Percentiles rank a stretch among this genome's conserved stretches.
Conservation (phyloP, 2,888 invertebrate species). For the Nineta flava region DNA sequence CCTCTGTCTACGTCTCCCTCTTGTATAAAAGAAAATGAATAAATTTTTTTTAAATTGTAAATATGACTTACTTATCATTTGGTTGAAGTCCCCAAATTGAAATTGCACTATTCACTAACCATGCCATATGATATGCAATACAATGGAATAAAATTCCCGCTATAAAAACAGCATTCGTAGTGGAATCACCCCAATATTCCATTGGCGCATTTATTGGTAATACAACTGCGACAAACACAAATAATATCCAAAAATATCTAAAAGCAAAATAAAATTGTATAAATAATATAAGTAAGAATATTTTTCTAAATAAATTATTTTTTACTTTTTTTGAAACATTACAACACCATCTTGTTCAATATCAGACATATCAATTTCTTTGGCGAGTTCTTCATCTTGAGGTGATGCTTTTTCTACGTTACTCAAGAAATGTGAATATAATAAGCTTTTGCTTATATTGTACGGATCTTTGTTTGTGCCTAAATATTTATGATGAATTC, state of each 20-base stretch:
- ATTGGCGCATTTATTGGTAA: constrained; percentile 61
- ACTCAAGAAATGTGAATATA: constrained; percentile 63
- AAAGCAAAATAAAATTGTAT: constrained; percentile 13
- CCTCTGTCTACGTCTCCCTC: no score
- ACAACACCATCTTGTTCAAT: constrained; percentile 59
- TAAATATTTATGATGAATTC: constrained; percentile 65
- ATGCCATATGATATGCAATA: constrained; percentile 45
- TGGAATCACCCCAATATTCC: constrained; percentile 61
- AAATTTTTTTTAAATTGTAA: no score
- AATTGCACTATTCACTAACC: constrained; percentile 57
- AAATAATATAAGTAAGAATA: not conserved
- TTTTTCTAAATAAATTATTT: not conserved
- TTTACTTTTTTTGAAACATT: constrained; percentile 66
- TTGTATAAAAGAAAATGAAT: no score
- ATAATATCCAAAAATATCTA: constrained; percentile 57
- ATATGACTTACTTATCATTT: constrained; percentile 47
- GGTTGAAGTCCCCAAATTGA: constrained; percentile 56
- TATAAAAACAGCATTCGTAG: constrained; percentile 43
- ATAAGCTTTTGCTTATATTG: constrained; percentile 62
- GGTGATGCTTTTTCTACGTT: constrained; percentile 48
- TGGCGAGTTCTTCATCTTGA: constrained; percentile 43
- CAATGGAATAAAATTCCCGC: constrained; percentile 53
- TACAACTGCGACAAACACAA: constrained; percentile 43
- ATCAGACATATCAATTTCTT: constrained; percentile 63
- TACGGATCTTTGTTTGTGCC: constrained; percentile 67